phyloP scores from a whole-genome alignment of 35 echinoderm and acorn worm species.

The Hemicentrotus pulcherrimus region DNA sequence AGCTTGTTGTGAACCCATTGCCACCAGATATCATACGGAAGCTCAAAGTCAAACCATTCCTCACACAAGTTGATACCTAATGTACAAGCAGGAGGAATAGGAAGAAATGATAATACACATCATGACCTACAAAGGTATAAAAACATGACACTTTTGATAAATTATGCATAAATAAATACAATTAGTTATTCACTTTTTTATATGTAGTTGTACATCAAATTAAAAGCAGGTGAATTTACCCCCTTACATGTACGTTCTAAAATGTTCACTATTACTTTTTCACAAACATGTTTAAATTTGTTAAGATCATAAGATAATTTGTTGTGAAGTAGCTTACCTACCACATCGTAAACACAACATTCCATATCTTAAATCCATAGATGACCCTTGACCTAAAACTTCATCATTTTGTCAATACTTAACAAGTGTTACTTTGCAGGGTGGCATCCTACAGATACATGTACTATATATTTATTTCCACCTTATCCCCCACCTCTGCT shows the following conservation, averaged over 20 bases:
- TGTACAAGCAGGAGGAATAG: not conserved
- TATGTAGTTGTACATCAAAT: no score
- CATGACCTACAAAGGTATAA: no score
- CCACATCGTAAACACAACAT: no score
- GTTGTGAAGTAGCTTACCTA: no score
- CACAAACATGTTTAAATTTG: no score
- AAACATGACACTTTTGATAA: no score
- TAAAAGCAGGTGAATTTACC: not conserved
- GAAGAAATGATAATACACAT: not conserved
- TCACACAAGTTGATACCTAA: slow-evolving; percentile 84
- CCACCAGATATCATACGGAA: slow-evolving; percentile 98
- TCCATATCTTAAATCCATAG: not conserved
- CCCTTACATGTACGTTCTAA: not conserved
- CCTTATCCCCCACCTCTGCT: not conserved
- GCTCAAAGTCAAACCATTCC: slow-evolving; percentile 83
- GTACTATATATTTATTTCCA: not conserved
- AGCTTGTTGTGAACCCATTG: slow-evolving; percentile 73
- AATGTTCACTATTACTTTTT: not conserved
- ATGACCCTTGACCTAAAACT: not conserved
- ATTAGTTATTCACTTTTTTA: no score
- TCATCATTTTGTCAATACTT: not conserved
- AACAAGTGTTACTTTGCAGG: not conserved
- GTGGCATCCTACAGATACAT: not conserved
- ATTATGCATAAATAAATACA: not conserved
- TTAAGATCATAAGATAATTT: no score